These are phyloP conservation scores for Triplophysa tibetana DNA, from an alignment of 2,113 vertebrate species.

Conservation along the genomic window DNA sequence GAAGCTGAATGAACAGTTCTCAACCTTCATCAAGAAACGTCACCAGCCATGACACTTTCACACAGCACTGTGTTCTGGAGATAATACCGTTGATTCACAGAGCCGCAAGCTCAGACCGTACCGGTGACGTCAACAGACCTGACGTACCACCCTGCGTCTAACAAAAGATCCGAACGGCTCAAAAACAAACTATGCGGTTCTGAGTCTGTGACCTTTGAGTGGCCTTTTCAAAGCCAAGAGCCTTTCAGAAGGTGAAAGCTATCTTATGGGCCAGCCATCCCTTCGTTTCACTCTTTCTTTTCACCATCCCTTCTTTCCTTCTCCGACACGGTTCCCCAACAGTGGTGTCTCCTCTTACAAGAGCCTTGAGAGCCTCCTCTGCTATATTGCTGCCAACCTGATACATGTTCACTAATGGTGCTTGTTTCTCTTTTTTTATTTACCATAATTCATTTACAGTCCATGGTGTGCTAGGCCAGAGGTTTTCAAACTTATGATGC, in stretches of 20 bases:
- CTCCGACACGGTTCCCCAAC: constrained; percentile 37
- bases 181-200: constrained; percentile 38
- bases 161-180: constrained; percentile 49
- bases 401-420: constrained; percentile 31
- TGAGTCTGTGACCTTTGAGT: constrained; percentile 42
- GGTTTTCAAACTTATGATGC: no score
- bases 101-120: constrained; percentile 24
- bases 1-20: background rate
- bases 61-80: background rate
- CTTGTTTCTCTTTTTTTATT: constrained; percentile 11
- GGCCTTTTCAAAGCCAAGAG: constrained; percentile 48
- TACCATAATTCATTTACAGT: background rate
- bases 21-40: constrained; percentile 11
- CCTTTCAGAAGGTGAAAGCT: constrained; percentile 56
- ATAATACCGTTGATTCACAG: constrained; percentile 1
- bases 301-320: constrained; percentile 35
- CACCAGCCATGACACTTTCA: background rate
- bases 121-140: constrained; percentile 41
- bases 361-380: constrained; percentile 36
- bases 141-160: constrained; percentile 32
- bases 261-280: constrained; percentile 52
- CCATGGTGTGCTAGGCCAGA: no score
- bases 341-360: constrained; percentile 42
- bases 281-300: constrained; percentile 45
- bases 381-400: constrained; percentile 42